Conservation (phyloP, 2,113 vertebrate genomes). For the Periophthalmodon schlosseri region DNA sequence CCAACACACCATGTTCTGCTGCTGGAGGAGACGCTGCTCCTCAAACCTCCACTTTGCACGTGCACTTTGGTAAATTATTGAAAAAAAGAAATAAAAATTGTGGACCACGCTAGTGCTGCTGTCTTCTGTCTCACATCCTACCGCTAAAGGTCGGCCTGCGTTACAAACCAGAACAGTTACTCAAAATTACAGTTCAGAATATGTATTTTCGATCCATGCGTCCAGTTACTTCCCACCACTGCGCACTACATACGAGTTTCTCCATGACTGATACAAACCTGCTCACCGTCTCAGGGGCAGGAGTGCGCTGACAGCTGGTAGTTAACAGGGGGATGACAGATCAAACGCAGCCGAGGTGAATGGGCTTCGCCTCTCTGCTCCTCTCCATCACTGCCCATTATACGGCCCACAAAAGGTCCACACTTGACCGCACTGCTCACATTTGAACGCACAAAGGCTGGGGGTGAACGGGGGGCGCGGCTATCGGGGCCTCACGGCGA, state of each 20-base stretch:
- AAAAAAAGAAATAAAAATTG: too few relatives aligned
- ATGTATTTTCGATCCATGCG: too few relatives aligned
- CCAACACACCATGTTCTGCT: too few relatives aligned
- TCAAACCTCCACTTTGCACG: too few relatives aligned
- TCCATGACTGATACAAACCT: slow-evolving; percentile 45
- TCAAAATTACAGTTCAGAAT: too few relatives aligned
- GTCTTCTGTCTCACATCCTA: too few relatives aligned
- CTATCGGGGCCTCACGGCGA: background rate
- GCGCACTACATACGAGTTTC: background rate
- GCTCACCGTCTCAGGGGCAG: slow-evolving; percentile 8
- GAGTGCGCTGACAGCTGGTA: slow-evolving; percentile 48
- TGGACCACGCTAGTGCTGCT: too few relatives aligned
- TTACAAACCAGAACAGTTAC: too few relatives aligned
- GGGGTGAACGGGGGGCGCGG: slow-evolving; percentile 11
- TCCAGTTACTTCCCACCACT: too few relatives aligned
- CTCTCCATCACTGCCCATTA: slow-evolving; percentile 18
- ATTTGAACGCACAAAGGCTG: slow-evolving; percentile 23
- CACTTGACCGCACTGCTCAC: slow-evolving; percentile 20
- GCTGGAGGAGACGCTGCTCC: too few relatives aligned
- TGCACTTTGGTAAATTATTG: too few relatives aligned
- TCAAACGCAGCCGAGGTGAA: slow-evolving; percentile 46
- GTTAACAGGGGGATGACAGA: slow-evolving; percentile 52
- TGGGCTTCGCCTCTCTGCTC: slow-evolving; percentile 14
- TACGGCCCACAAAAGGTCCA: slow-evolving; percentile 17
- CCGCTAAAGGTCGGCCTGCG: too few relatives aligned